A percentile compares a stretch with the other conserved stretches of the same genome.
phyloP scores from a whole-genome alignment of 2,113 vertebrate genomes.

The Monopterus albus region DNA sequence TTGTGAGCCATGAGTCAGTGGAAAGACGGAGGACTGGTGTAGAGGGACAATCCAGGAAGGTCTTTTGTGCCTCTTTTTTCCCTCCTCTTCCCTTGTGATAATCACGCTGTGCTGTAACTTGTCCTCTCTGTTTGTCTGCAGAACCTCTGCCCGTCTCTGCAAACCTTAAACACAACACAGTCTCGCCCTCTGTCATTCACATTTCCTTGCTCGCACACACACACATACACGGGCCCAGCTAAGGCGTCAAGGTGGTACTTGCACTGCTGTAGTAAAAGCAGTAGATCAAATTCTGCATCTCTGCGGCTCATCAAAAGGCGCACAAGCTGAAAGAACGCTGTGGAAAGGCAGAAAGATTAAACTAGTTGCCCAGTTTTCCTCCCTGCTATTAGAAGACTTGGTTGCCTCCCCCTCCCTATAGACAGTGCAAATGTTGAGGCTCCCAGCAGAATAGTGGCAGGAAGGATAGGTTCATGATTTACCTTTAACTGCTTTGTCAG shows the following conservation, averaged over 20 bases:
- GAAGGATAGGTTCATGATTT: slow-evolving; percentile 21
- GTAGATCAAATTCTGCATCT: slow-evolving; percentile 37
- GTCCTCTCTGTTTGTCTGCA: slow-evolving; percentile 67
- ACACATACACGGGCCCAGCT: background rate
- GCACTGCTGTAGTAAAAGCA: slow-evolving; percentile 34
- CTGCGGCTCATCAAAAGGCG: slow-evolving; percentile 48
- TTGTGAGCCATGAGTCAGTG: slow-evolving; percentile 72
- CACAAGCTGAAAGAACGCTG: slow-evolving; percentile 43
- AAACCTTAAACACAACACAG: slow-evolving; percentile 60
- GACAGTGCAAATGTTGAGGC: slow-evolving; percentile 2
- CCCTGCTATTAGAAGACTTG: no score
- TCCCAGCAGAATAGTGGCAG: slow-evolving; percentile 1
- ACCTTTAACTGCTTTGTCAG: background rate
- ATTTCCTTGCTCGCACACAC: background rate
- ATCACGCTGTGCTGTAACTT: slow-evolving; percentile 72
- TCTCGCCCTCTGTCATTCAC: slow-evolving; percentile 4
- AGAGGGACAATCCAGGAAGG: slow-evolving; percentile 60
- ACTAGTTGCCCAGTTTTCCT: slow-evolving; percentile 42
- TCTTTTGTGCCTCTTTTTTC: slow-evolving; percentile 55
- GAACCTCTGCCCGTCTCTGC: slow-evolving; percentile 58
- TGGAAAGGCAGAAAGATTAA: slow-evolving; percentile 44
- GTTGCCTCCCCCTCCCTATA: slow-evolving; percentile 10
- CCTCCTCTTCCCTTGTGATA: slow-evolving; percentile 59
- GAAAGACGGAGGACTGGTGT: slow-evolving; percentile 59
- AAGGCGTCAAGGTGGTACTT: slow-evolving; percentile 31